phyloP scores from a whole-genome alignment of 2,888 invertebrate species.

The Notocelia uddmanniana region DNA sequence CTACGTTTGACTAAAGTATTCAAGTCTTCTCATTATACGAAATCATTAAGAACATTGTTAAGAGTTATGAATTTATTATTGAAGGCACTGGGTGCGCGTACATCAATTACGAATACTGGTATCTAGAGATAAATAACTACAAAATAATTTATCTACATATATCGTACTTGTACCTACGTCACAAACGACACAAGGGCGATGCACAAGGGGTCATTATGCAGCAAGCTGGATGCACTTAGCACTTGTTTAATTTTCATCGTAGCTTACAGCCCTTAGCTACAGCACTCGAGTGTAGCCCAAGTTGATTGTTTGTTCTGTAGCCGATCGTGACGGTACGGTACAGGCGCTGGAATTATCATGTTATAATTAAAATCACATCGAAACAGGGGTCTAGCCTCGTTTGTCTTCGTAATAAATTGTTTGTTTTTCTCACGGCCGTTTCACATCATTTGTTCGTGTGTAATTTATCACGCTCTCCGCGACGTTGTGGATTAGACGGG shows the following conservation, averaged over 20 bases:
- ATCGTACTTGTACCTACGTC: too few relatives aligned
- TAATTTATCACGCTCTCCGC: conserved; percentile 74
- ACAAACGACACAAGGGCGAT: too few relatives aligned
- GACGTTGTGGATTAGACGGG: conserved; percentile 53
- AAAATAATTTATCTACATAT: too few relatives aligned
- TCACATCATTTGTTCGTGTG: conserved; percentile 72
- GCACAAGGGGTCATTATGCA: too few relatives aligned
- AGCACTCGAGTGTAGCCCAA: conserved; percentile 10
- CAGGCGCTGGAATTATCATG: conserved; percentile 55
- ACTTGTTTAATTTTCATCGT: neutral
- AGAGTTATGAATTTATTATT: conserved; percentile 38
- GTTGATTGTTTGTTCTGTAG: conserved; percentile 22
- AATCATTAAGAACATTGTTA: conserved; percentile 40
- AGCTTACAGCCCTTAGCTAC: neutral
- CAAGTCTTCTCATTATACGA: conserved; percentile 34
- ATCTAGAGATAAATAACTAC: neutral
- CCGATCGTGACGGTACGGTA: conserved; percentile 13
- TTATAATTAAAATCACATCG: conserved; percentile 70
- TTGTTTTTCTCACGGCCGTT: conserved; percentile 72
- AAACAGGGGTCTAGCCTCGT: conserved; percentile 61
- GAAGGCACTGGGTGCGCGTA: conserved; percentile 6
- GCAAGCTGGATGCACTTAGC: neutral
- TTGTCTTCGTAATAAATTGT: conserved; percentile 78
- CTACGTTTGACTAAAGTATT: conserved; percentile 28
- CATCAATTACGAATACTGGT: neutral